Conservation (phyloP, 1,140 invertebrate species). For the Drosophila lacteicornis region DNA sequence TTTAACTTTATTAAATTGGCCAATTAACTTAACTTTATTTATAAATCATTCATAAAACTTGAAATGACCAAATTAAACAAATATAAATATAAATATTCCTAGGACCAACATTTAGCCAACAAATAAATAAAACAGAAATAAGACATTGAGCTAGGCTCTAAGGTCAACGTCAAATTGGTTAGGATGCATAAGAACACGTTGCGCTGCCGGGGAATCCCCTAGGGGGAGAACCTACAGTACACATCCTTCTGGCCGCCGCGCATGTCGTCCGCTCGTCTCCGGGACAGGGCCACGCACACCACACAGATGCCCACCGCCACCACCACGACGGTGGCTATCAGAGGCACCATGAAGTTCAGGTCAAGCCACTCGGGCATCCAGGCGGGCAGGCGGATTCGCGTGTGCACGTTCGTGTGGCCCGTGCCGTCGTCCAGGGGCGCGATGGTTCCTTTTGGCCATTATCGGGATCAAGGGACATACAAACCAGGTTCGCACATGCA, state of each 20-base stretch:
- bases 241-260: conserved; percentile 91
- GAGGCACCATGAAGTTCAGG: conserved; percentile 93
- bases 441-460: conserved; percentile 88
- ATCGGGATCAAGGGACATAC: conserved; percentile 18
- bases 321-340: conserved; percentile 93
- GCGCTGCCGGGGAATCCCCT: conserved; percentile 1
- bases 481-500: conserved; percentile 57
- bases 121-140: conserved; percentile 39
- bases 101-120: conserved; percentile 28
- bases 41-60: neutral
- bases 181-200: conserved; percentile 3
- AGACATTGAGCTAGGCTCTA: conserved; percentile 25
- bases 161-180: neutral
- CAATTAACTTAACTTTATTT: too few species aligned
- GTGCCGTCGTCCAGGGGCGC: conserved; percentile 90
- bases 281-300: conserved; percentile 93
- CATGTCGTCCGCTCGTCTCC: conserved; percentile 91
- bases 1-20: neutral
- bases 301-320: conserved; percentile 95
- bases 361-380: conserved; percentile 95
- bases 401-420: conserved; percentile 84
- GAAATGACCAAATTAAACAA: neutral
- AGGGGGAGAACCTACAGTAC: conserved; percentile 87
- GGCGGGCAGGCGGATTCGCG: conserved; percentile 88
- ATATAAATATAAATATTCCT: neutral